Evolutionary conservation across 1,140 invertebrate species (phyloP), one percentile per base, ranked within the genome.

Genomic region (Diploscapter pachys): DNA sequence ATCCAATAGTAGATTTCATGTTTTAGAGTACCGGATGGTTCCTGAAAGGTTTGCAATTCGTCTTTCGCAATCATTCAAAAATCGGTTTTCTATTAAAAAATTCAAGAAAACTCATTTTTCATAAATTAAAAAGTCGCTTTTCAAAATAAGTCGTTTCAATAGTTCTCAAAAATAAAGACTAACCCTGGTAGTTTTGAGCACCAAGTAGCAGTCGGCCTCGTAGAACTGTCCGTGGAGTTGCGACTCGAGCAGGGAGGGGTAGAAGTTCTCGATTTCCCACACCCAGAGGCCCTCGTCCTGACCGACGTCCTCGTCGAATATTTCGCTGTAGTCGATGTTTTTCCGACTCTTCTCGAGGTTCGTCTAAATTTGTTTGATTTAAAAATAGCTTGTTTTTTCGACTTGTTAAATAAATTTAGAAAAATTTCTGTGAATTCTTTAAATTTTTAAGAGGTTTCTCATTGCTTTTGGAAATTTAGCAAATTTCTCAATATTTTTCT

Each of bases 1-100:
- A 99, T 99, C 96, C 96, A 99, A 85, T 98, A 99, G 88, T 92
- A 98, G 81, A 99, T 99, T 81, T 94, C 91, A 93, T 95, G 98
- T 70, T 90, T 89, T 0, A 98, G 87, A 69, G 91, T 91, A 63
- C 92, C 92, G 80, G 91, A 90, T 55, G 95, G 87, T 85, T 98
- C 95, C 56, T 92, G 31, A 31, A 31, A 31, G 31, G 31, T 31
- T 31, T 31, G 31, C 31, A 31, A 31, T 31, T 31, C 1, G 0
- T 31, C 31, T 31, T 31, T 31, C 31, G 31, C 31, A 1, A 31
- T 31, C 31, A 31, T 31, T 31, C 31, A 31, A 31, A 31, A 0
- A 31, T 31, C 31, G 1, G 1, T 31, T 31, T 31, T 31, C 31
- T 31, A 31, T 31, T 31, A 31, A 31, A 31, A 31, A 31, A 31